Evolutionary conservation across 2,113 vertebrate species (phyloP).

Genomic region (Spea multiplicata): DNA sequence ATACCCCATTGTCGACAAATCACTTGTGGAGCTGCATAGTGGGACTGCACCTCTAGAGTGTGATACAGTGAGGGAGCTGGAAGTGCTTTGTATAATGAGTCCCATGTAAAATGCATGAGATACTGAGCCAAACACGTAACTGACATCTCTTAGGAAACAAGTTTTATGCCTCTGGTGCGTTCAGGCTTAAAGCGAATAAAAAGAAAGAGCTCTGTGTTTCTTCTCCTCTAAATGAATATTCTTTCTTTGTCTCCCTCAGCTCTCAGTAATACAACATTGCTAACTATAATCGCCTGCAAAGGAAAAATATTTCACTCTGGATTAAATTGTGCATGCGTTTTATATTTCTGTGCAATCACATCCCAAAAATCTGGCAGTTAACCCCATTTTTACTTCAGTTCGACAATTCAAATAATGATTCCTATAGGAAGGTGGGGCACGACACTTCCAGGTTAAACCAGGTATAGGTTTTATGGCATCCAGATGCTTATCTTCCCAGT

Average conservation of each 20-base stretch:
- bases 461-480: too few species aligned
- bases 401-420: not conserved
- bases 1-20: too few species aligned
- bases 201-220: conserved; percentile 35
- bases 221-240: conserved; percentile 38
- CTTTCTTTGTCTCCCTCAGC: conserved; percentile 30
- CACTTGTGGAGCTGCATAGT: not conserved
- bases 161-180: conserved; percentile 43
- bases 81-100: conserved; percentile 40
- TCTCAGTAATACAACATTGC: conserved; percentile 37
- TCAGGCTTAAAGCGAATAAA: conserved; percentile 41
- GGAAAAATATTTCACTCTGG: conserved; percentile 20
- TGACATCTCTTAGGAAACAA: conserved; percentile 49
- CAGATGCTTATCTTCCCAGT: too few species aligned
- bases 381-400: conserved; percentile 15
- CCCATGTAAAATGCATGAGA: conserved; percentile 47
- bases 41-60: conserved; percentile 27
- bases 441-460: too few species aligned
- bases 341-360: conserved; percentile 9
- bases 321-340: conserved; percentile 32
- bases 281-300: conserved; percentile 25
- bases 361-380: conserved; percentile 24
- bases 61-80: conserved; percentile 35
- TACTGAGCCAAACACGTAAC: conserved; percentile 42
- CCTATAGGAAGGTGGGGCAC: not conserved